These are phyloP conservation scores for Gobius niger DNA, from an alignment of 2,113 vertebrate genomes.

Conservation along the genomic window DNA sequence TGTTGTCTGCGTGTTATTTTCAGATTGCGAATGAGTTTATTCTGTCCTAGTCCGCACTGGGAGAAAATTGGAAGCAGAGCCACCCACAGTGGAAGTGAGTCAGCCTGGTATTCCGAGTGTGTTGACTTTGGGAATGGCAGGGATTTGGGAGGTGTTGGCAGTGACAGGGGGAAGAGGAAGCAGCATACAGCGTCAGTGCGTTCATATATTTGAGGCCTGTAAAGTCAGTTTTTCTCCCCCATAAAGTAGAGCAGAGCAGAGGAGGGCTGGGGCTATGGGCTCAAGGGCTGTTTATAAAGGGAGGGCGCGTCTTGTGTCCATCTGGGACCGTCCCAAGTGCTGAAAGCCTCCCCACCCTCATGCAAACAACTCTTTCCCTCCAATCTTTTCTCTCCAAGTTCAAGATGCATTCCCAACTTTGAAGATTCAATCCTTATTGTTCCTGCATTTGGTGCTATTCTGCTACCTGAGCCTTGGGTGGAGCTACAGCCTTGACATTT, in stretches of 20 bases:
- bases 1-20: slow-evolving; percentile 43
- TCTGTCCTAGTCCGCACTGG: slow-evolving; percentile 58
- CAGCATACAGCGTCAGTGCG: slow-evolving; percentile 40
- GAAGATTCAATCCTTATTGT: slow-evolving; percentile 11
- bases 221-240: slow-evolving; percentile 13
- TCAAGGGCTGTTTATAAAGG: slow-evolving; percentile 67
- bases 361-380: slow-evolving; percentile 54
- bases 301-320: slow-evolving; percentile 70
- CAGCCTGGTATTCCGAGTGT: slow-evolving; percentile 62
- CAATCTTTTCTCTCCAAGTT: slow-evolving; percentile 19
- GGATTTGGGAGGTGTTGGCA: slow-evolving; percentile 21
- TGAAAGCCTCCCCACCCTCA: slow-evolving; percentile 72
- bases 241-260: slow-evolving; percentile 2
- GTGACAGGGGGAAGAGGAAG: slow-evolving; percentile 26
- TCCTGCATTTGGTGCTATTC: not conserved
- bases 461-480: not conserved
- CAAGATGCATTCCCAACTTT: slow-evolving; percentile 12
- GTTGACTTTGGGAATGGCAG: slow-evolving; percentile 68
- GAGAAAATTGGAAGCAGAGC: slow-evolving; percentile 82
- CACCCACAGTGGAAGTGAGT: slow-evolving; percentile 76
- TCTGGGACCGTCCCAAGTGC: slow-evolving; percentile 72
- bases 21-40: slow-evolving; percentile 55
- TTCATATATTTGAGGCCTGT: slow-evolving; percentile 31
- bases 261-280: slow-evolving; percentile 16
- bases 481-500: not conserved